phyloP scores from a whole-genome alignment of 37 sponge, comb jelly and placozoan genomes.

The Theonella swinhoei region DNA sequence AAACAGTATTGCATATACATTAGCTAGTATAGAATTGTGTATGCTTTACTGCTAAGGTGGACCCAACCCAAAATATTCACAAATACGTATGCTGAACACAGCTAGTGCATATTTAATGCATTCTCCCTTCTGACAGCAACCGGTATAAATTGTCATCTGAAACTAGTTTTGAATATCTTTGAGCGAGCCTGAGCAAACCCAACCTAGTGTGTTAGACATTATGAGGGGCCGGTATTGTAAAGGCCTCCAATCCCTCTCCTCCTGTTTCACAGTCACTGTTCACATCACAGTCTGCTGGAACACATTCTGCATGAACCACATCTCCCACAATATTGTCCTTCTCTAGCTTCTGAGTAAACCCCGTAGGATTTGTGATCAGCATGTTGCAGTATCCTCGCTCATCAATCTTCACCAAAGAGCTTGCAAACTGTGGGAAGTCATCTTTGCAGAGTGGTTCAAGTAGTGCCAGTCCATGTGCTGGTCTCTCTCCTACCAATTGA shows the following conservation, averaged over 20 bases:
- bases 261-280: background rate
- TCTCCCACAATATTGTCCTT: background rate
- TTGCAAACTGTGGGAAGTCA: background rate
- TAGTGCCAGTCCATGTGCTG: background rate
- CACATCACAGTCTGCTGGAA: background rate
- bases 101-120: no score
- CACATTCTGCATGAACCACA: background rate
- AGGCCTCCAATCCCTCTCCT: background rate
- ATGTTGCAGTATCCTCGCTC: background rate
- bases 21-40: no score
- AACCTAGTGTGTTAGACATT: no score
- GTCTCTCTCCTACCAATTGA: background rate
- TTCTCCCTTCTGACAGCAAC: no score
- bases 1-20: no score
- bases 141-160: no score
- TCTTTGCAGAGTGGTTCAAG: background rate
- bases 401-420: background rate
- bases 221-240: no score
- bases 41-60: no score
- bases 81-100: no score
- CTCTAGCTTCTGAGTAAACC: slow-evolving; percentile 3
- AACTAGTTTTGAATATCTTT: no score
- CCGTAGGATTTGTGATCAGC: background rate
- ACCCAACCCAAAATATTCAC: no score
- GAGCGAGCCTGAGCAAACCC: no score